Base-by-base conservation (phyloP, 2,888 invertebrate genomes). In the Apomyelois bistriatella region DNA sequence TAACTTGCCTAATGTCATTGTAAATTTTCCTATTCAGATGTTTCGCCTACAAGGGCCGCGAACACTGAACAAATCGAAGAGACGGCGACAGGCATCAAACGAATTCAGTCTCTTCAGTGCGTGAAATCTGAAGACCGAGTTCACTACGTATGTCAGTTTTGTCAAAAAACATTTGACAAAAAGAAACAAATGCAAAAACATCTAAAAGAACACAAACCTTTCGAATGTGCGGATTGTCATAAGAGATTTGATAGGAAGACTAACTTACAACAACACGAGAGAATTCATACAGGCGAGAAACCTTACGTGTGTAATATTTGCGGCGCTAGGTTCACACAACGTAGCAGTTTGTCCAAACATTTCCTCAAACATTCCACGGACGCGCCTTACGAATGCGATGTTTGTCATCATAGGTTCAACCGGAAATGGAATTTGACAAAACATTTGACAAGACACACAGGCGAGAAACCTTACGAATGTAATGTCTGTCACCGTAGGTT, bases 381-480 rank as follows among this genome's bases (percentile, higher is more conserved):
- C 4, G 12, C 22, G 4, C 48, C 48, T 8, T 37, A 48, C 37
- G 48, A 48, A 28, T 48, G 48, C 9, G 38, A 48, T n/a, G 37
- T 38, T 4, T 48, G 48, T 9, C 48, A 48, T 13, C 48, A 48
- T 15, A 48, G 13, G 38, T 48, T 48, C n/a, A 28, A 37, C 10
- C 12, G 38, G n/a, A 48, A 37, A 38, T 38, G 37, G 37, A 48
- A 37, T 13, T 13, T 48, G 9, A 48, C 37, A 9, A 38, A 28
- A 48, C 48, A 48, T 48, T 9, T 48, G 2, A 48, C 37, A 9
- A 48, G 46, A 10, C 46, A 46, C 16, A 46, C 46, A 4, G 48
- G 48, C 22, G 48, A 48, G 28, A 48, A 48, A 48, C 48, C 48
- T 1, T 48, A 28, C 37, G 38, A 48, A 28, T 48, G 48, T 17